Base-by-base conservation (phyloP, 2,888 invertebrate species). In the Polymixis flavicincta region DNA sequence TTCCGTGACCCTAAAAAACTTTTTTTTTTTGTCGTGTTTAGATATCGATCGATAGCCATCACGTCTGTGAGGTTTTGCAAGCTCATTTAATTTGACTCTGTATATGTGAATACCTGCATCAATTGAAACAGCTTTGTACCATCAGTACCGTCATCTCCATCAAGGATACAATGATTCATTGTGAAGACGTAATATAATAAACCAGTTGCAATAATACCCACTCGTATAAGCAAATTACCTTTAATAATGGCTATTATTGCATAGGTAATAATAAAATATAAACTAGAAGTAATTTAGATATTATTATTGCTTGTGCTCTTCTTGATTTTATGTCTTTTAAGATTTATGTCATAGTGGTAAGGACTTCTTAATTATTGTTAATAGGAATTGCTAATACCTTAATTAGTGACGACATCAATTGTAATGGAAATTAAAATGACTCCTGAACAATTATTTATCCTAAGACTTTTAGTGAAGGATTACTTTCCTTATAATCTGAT, bases 161-260 rank as follows among this genome's bases (percentile, higher is more conserved):
- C 84, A 76, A 7, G 45, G 69, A 76, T 70, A 19, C 48, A 61
- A 73, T 80, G 84, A 82, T 64, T 82, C 84, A 82, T 76, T 73
- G 60, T 52, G 37, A 32, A 72, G 67, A 50, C 28, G 52, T 68
- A 55, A 65, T 75, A 22, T 64, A 59, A 71, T 55, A 19, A 69
- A 67, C n/a, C 59, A 66, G 22, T 78, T 68, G 25, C 78, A 66
- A 60, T 74, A 63, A 65, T 68, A 71, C 25, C 4, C 19, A 42
- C 63, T 66, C 52, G 28, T 60, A 79, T 76, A 83, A 72, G 71
- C 73, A 83, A 80, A 83, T 83, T 80, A 80, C 60, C 57, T 54
- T 5, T 71, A 83, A 71, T 83, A 71, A 76, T 61, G 22, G 48
- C 14, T 71, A 68, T 73, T 60, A 83, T 82, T 83, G 67, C 79